Base-by-base conservation (phyloP, 2,797 vertebrate species). In the Tamandua tetradactyla region DNA sequence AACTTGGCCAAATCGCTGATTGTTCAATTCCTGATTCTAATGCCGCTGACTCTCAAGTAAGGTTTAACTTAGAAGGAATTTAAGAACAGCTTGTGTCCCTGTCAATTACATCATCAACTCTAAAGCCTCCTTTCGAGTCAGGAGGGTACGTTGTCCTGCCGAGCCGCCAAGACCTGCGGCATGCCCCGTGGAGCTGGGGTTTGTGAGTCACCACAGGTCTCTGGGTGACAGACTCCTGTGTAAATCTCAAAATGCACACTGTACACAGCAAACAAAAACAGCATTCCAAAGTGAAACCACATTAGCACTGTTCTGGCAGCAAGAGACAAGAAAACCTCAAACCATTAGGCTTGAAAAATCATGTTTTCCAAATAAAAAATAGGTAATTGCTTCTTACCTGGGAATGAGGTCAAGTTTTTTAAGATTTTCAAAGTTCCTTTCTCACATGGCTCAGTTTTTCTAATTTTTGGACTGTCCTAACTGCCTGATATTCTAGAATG, bases 211-310 rank as follows among this genome's bases (percentile, higher is more conserved):
- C 40, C 40, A 44, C 35, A 8, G 71, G 44, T 22, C 27, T 72
- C 37, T 72, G 49, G 49, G 42, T 79, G 96, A 30, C 55, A 44
- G 7, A 15, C 17, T 71, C n/a, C 30, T 11, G 22, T 23, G 44
- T 96, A 93, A 96, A 92, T 96, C 94, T 95, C 59, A 96, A 76
- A 74, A 87, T 18, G 75, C 13, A 25, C 78, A 84, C 47, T 78
- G 22, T 88, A 89, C 86, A 87, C 86, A 97, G 92, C 15, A 42
- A 94, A 94, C 52, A 61, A 27, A 42, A 37, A 92, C 35, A 66
- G 32, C 42, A 3, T 42, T 64, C 27, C 14, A 55, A 25, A 42
- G 8, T 62, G 49, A 96, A 84, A 62, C 52, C 71, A 64, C 52
- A 88, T 7, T 55, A 76, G 64, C 59, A 59, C 57, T 52, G 44